Evolutionary conservation across 2,888 invertebrate genomes (phyloP), one percentile per base, ranked within the genome.

Genomic region (Campaea margaritaria): DNA sequence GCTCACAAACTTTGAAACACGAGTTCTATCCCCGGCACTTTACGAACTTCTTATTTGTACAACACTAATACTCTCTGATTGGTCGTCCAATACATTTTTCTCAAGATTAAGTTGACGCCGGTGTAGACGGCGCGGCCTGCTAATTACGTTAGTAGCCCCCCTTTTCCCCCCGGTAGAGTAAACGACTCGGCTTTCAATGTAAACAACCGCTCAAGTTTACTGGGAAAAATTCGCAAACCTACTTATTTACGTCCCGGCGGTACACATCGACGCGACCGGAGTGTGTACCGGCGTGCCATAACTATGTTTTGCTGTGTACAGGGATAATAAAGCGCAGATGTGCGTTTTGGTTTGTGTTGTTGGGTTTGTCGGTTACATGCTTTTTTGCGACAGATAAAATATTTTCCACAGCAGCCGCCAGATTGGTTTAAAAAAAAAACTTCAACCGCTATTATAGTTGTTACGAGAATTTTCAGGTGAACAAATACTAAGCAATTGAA

Each of bases 131-230:
- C 75, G 79, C 81, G 75, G 82, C 82, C 82, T 84, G 81, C 86
- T 89, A 90, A 91, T 91, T 89, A 89, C 79, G 84, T 91, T 87
- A 89, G 86, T 82, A 83, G 83, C 82, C 79, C 73, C 67, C 69
- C 70, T 67, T 62, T 72, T 66, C 73, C 76, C 74, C 79, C 81
- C 74, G 58, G 58, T 42, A 81, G 87, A 88, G 86, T 83, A 89
- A 89, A 91, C 91, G 85, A 86, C 85, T 87, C 86, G 80, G 82
- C 85, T 90, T 88, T 85, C 89, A 82, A 75, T 83, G 86, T 86
- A 91, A 90, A 91, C 89, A 91, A 86, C 76, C 81, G 82, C 83
- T 87, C 85, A 83, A 90, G 83, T 87, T 87, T 83, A 85, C 82
- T 78, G 79, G 85, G 85, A 89, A 91, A 90, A 89, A 89, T 84